Evolutionary conservation across 2,797 vertebrate species (phyloP).

Genomic region (Enteromius argenteus): DNA sequence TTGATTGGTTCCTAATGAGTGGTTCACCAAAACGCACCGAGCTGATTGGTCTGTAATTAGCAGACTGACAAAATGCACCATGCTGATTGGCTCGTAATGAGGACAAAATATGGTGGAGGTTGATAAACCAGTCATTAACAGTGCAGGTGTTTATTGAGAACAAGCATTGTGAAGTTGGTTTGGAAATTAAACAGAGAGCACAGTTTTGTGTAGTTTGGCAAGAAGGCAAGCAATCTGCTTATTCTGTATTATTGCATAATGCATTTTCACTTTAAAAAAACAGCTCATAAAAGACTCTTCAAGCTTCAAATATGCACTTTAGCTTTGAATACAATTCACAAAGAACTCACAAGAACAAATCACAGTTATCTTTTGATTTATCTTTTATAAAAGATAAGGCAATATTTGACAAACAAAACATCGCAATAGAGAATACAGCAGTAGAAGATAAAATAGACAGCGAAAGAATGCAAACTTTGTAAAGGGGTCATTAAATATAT

Average conservation of each 20-base stretch:
- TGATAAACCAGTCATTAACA: conserved; percentile 42
- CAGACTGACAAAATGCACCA: conserved; percentile 39
- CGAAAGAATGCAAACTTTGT: neutral
- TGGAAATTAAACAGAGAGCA: conserved; percentile 8
- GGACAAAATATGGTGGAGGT: conserved; percentile 34
- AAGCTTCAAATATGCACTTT: neutral
- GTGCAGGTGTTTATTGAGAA: conserved; percentile 43
- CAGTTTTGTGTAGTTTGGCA: conserved; percentile 34
- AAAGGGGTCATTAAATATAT: conserved; percentile 12
- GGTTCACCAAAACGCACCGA: conserved; percentile 46
- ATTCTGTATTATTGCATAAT: conserved; percentile 26
- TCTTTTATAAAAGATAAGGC: conserved; percentile 13
- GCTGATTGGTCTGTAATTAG: conserved; percentile 53
- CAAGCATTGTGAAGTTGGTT: neutral
- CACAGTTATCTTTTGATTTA: neutral
- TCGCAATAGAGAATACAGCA: neutral
- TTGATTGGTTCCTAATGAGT: conserved; percentile 61
- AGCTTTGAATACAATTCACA: conserved; percentile 25
- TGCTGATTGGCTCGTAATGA: conserved; percentile 41
- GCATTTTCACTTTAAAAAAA: neutral
- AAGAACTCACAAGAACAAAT: conserved; percentile 16
- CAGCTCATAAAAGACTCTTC: conserved; percentile 5
- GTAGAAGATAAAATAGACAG: neutral
- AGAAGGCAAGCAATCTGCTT: neutral
- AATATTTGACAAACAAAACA: conserved; percentile 21